Percentiles rank a stretch among this genome's conserved stretches.
phyloP scores from a whole-genome alignment of 30 jellyfish, hydroid and myxozoan species.

The Pelagia noctiluca region DNA sequence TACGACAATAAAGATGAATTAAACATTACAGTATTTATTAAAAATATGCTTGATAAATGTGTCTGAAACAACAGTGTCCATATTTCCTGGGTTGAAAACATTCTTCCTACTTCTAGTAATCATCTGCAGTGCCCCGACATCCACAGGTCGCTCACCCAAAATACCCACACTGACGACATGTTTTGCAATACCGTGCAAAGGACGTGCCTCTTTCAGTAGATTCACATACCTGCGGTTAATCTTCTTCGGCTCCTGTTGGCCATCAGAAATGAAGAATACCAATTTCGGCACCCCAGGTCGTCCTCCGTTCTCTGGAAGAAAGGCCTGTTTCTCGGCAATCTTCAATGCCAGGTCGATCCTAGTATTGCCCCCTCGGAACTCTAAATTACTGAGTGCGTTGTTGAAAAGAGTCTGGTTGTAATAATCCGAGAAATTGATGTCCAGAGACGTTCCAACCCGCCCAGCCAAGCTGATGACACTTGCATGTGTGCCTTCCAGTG shows the following conservation, averaged over 20 bases:
- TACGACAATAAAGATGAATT: neutral
- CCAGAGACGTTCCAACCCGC: neutral
- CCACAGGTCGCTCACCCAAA: slow-evolving; percentile 37
- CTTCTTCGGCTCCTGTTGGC: slow-evolving; percentile 37
- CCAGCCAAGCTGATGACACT: slow-evolving; percentile 33
- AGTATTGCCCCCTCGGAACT: slow-evolving; percentile 27
- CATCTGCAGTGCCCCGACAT: slow-evolving; percentile 39
- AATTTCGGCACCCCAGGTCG: slow-evolving; percentile 40
- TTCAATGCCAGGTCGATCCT: slow-evolving; percentile 49
- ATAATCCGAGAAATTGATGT: slow-evolving; percentile 35
- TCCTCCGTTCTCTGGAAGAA: slow-evolving; percentile 39
- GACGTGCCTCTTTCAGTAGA: slow-evolving; percentile 2
- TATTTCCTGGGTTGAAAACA: slow-evolving; percentile 26
- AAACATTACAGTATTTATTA: slow-evolving; percentile 29
- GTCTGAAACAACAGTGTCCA: slow-evolving; percentile 20
- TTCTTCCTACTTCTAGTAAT: slow-evolving; percentile 7
- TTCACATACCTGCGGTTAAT: slow-evolving; percentile 27
- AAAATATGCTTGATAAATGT: slow-evolving; percentile 14
- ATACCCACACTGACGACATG: slow-evolving; percentile 28
- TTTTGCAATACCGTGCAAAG: slow-evolving; percentile 12
- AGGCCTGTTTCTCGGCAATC: slow-evolving; percentile 14
- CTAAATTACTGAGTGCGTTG: slow-evolving; percentile 20
- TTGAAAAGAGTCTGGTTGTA: slow-evolving; percentile 14
- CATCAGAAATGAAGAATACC: slow-evolving; percentile 48
- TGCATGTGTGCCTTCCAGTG: slow-evolving; percentile 39